Conservation (phyloP, 2,797 vertebrate genomes). For the Tapirus indicus region DNA sequence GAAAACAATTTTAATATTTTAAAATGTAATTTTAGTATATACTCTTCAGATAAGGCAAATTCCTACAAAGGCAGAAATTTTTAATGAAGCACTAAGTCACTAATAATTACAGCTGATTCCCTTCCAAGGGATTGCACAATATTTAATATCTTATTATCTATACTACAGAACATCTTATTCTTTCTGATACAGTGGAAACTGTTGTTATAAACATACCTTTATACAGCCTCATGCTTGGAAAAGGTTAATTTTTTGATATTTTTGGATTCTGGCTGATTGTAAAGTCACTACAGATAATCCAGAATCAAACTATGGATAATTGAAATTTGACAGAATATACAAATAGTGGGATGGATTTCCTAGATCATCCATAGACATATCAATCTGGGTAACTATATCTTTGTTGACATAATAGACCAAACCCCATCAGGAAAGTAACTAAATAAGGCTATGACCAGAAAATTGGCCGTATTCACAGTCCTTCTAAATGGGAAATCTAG, state of each 20-base stretch:
- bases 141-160: neutral
- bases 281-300: neutral
- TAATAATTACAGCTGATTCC: neutral
- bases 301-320: neutral
- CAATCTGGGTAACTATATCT: neutral
- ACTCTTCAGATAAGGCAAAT: neutral
- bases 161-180: neutral
- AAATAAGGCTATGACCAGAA: neutral
- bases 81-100: neutral
- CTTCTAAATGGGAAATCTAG: neutral
- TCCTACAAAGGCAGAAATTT: neutral
- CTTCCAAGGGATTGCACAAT: neutral
- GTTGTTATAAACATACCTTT: neutral
- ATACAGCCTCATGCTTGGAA: neutral
- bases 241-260: neutral
- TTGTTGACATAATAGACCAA: neutral
- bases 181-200: neutral
- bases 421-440: neutral
- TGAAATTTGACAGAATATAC: neutral
- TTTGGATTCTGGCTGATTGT: neutral
- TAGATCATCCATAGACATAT: neutral
- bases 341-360: neutral
- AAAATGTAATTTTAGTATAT: neutral
- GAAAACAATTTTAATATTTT: neutral
- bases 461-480: neutral